Percentiles rank a stretch among this genome's conserved stretches.
Evolutionary conservation across 1,140 invertebrate genomes (phyloP).

Genomic region (Zeugodacus cucurbitae): DNA sequence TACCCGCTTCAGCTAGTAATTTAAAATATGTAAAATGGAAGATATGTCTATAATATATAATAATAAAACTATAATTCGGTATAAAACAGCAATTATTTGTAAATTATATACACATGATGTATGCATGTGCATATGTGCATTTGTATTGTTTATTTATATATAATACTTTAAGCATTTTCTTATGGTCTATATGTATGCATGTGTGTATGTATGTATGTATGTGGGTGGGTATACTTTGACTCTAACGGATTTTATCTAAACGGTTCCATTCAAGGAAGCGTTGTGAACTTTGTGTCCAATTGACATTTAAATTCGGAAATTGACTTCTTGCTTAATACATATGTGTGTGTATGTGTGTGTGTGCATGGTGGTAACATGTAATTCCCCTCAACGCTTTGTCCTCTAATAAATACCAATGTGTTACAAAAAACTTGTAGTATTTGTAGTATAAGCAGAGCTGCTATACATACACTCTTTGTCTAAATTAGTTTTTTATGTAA

Average conservation of each 20-base stretch:
- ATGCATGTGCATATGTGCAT: neutral
- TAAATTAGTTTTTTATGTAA: neutral
- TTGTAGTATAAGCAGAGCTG: neutral
- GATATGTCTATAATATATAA: no score
- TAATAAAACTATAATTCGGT: no score
- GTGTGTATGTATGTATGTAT: neutral
- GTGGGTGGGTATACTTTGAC: neutral
- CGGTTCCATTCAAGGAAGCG: neutral
- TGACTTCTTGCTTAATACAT: neutral
- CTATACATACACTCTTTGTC: neutral
- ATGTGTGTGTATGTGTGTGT: neutral
- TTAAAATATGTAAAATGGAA: no score
- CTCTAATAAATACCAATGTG: neutral
- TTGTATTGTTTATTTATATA: neutral
- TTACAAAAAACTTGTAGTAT: neutral
- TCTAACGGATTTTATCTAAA: neutral
- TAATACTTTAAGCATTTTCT: neutral
- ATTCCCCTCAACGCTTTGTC: neutral
- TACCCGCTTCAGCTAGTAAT: no score
- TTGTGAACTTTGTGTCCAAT: neutral
- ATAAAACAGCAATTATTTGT: no score
- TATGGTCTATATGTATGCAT: neutral
- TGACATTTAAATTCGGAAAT: conserved; percentile 38
- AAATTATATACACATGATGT: no score
- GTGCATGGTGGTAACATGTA: neutral